Evolutionary conservation across 30 jellyfish, hydroid and myxozoan genomes (phyloP), one percentile per base, ranked within the genome.

Genomic region (Mastigias papua): DNA sequence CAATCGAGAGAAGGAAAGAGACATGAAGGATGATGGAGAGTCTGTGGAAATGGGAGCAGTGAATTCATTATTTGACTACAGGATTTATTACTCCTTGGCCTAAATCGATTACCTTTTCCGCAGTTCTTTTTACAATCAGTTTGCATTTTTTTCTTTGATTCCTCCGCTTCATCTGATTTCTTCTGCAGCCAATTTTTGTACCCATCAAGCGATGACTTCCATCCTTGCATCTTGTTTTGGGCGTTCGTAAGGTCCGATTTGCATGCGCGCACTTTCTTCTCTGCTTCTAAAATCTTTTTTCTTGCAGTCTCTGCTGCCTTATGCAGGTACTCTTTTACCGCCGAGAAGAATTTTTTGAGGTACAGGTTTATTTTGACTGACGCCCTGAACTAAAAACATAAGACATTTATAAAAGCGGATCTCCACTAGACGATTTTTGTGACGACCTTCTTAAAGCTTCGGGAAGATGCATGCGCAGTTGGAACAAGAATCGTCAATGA

Each of bases 101-200:
- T n/a, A n/a, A n/a, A n/a, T n/a, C n/a, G n/a, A n/a, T n/a, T n/a
- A 89, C 97, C 92, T 82, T 69, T 60, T 57, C 93, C 93, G 80
- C 97, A 89, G 10, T 81, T 75, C 27, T 48, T 22, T 48, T 71
- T 82, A 64, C 97, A 89, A 51, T 81, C 84, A 8, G 27, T 37
- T 21, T 50, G 73, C 21, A 89, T 13, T 21, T 57, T 37, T 35
- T 64, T 70, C 65, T 89, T 89, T 22, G 65, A 34, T 70, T 68
- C 72, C 50, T 89, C 97, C 35, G 80, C 32, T 73, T 89, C 94
- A 27, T 57, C 85, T 20, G 85, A 32, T 33, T 89, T 80, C 78
- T 29, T 11, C 26, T 46, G 57, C 26, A 80, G 73, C 76, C 69
- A 67, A 2, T 30, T 80, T 62, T 89, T 64, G 70, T 69, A 89